Conservation (phyloP, 2,888 invertebrate genomes). For the Agrilus biguttatus region DNA sequence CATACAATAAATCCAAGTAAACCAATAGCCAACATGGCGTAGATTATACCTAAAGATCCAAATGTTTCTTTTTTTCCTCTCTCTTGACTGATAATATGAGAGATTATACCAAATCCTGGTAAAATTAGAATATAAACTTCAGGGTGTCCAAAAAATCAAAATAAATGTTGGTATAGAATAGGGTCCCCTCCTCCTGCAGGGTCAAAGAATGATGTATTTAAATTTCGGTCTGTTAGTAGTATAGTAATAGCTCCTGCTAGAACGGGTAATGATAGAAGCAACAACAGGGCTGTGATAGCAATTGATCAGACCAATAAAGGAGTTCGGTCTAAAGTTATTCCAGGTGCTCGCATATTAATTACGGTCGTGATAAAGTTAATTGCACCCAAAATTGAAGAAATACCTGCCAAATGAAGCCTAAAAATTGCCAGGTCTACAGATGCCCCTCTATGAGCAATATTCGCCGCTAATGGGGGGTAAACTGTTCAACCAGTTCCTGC, state of each 20-base stretch:
- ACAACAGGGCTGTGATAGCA: constrained; percentile 46
- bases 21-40: constrained; percentile 73
- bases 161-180: constrained; percentile 68
- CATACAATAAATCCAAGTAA: constrained; percentile 72
- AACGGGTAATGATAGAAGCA: constrained; percentile 57
- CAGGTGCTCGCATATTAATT: constrained; percentile 51
- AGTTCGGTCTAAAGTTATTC: constrained; percentile 47
- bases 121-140: constrained; percentile 80
- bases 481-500: too few species aligned
- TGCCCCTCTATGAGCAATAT: constrained; percentile 47
- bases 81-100: constrained; percentile 62
- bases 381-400: constrained; percentile 59
- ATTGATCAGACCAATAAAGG: constrained; percentile 64
- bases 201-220: constrained; percentile 72
- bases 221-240: constrained; percentile 62
- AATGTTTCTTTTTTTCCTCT: constrained; percentile 62
- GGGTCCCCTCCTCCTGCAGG: constrained; percentile 69
- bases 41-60: constrained; percentile 61
- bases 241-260: constrained; percentile 70
- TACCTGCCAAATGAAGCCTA: constrained; percentile 58
- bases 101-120: constrained; percentile 70
- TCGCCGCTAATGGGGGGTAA: constrained; percentile 50
- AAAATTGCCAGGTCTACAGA: constrained; percentile 67
- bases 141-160: constrained; percentile 80
- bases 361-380: constrained; percentile 69